Percentiles rank a stretch among this genome's conserved stretches.
These are phyloP conservation scores for Xestia rhomboidea DNA, from an alignment of 2,888 invertebrate species.

Conservation along the genomic window DNA sequence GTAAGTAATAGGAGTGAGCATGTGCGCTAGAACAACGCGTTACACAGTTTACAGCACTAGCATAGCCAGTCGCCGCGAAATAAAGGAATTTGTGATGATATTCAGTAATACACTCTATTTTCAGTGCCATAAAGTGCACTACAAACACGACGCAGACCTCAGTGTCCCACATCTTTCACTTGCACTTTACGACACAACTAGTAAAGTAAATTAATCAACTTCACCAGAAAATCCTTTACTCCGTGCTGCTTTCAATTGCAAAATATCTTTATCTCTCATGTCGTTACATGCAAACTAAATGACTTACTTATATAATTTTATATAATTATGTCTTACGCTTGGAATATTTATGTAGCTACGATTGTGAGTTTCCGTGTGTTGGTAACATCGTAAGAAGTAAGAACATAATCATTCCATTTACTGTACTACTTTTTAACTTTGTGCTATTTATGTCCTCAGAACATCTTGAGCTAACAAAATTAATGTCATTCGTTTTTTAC, in stretches of 20 bases:
- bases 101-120: conserved; percentile 1
- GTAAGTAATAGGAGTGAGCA: conserved; percentile 28
- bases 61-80: neutral
- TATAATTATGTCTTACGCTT: conserved; percentile 10
- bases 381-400: conserved; percentile 13
- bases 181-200: neutral
- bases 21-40: neutral
- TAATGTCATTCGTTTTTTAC: conserved; percentile 42
- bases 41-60: neutral
- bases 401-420: conserved; percentile 30
- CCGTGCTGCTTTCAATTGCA: neutral
- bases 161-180: neutral
- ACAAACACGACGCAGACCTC: neutral
- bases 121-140: neutral
- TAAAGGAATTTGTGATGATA: conserved; percentile 18
- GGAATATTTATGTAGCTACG: conserved; percentile 1
- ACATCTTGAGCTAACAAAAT: conserved; percentile 26
- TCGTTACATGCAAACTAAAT: neutral
- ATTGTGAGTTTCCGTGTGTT: conserved; percentile 26
- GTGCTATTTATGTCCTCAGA: conserved; percentile 13
- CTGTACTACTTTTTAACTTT: conserved; percentile 35
- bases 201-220: neutral
- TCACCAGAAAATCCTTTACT: conserved; percentile 6
- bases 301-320: neutral
- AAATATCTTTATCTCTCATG: neutral